Conservation (phyloP, 2,797 vertebrate species). For the Hafferia zeledoni region DNA sequence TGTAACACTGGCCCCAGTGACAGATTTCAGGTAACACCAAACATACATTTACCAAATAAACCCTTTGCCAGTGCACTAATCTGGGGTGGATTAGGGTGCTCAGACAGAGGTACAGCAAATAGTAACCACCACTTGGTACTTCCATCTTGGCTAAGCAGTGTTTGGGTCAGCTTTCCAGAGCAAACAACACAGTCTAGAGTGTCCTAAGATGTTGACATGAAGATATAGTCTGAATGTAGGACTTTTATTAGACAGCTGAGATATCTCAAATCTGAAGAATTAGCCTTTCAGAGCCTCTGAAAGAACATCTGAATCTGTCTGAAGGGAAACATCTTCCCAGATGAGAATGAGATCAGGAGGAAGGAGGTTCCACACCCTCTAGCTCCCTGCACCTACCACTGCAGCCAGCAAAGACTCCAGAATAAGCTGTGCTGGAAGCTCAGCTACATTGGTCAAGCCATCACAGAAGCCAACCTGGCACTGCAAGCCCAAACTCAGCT, state of each 20-base stretch:
- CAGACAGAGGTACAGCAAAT: background rate
- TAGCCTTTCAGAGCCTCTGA: background rate
- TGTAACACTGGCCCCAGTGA: background rate
- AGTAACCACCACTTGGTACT: background rate
- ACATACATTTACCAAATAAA: background rate
- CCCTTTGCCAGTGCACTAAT: background rate
- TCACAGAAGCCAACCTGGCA: background rate
- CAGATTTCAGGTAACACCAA: background rate
- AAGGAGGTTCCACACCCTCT: background rate
- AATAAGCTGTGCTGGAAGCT: background rate
- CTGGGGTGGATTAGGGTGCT: background rate
- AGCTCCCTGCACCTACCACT: background rate
- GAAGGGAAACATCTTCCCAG: background rate
- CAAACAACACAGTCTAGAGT: background rate
- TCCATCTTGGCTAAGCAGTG: background rate
- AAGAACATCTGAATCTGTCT: background rate
- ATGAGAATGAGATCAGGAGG: background rate
- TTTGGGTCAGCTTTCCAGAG: background rate
- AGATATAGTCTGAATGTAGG: background rate
- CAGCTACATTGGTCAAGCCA: background rate
- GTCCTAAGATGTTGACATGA: background rate
- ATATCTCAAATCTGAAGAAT: background rate
- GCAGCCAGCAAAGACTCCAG: background rate
- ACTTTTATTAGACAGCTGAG: background rate
- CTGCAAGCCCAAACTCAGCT: background rate